Percentiles rank a stretch among this genome's conserved stretches.
Conservation (phyloP, 2,888 invertebrate genomes). For the Cyclophora punctaria region DNA sequence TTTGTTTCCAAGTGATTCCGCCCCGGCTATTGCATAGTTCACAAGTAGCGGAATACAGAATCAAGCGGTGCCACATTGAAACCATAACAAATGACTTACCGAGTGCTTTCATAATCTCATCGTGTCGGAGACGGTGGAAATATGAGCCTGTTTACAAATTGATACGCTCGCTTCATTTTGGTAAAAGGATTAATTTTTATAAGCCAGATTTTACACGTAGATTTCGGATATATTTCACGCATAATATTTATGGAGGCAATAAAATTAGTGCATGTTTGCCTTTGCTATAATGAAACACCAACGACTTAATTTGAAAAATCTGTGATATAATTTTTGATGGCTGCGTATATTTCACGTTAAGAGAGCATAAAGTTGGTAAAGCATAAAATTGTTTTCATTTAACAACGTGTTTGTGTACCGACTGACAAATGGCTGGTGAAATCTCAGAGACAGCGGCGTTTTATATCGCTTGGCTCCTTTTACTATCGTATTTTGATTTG, state of each 20-base stretch:
- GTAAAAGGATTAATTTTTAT: slow-evolving; percentile 16
- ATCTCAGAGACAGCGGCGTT: slow-evolving; percentile 30
- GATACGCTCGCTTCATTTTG: slow-evolving; percentile 14
- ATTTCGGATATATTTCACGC: slow-evolving; percentile 1
- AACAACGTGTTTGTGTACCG: slow-evolving; percentile 46
- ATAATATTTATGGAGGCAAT: too few species aligned
- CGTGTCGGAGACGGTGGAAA: slow-evolving; percentile 17
- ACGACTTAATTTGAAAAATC: too few species aligned
- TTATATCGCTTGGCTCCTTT: slow-evolving; percentile 24
- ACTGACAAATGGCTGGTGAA: slow-evolving; percentile 43
- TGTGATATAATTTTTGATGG: too few species aligned
- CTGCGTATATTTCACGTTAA: slow-evolving; percentile 1
- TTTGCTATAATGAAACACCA: too few species aligned
- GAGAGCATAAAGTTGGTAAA: slow-evolving; percentile 30
- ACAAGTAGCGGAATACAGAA: slow-evolving; percentile 45
- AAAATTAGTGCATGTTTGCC: too few species aligned
- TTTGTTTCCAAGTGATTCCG: slow-evolving; percentile 53
- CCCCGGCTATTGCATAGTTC: slow-evolving; percentile 48
- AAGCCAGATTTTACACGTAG: slow-evolving; percentile 7
- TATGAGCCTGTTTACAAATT: slow-evolving; percentile 19
- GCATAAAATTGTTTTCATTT: slow-evolving; percentile 47
- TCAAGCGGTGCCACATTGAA: slow-evolving; percentile 35
- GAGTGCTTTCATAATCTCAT: slow-evolving; percentile 17
- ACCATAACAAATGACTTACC: slow-evolving; percentile 35
- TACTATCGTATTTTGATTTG: slow-evolving; percentile 20